A percentile compares a stretch with the other conserved stretches of the same genome.
Conservation (phyloP, 2,113 vertebrate species). For the Dipodomys merriami region DNA sequence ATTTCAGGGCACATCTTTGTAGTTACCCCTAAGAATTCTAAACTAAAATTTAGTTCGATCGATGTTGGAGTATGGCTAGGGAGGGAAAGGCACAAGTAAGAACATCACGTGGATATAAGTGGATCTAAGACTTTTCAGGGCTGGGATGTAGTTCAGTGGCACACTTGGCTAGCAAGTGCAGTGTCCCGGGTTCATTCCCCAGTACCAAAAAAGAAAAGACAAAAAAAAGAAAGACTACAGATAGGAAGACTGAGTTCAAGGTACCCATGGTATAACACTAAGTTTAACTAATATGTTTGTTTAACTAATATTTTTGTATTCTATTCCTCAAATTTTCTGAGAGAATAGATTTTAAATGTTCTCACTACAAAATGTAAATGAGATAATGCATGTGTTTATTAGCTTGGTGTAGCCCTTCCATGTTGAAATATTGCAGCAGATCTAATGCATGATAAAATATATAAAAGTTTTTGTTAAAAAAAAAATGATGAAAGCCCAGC, state of each 20-base stretch:
- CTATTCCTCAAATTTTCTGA: not conserved
- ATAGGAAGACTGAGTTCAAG: not conserved
- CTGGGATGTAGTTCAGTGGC: too few species aligned
- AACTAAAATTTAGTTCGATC: not conserved
- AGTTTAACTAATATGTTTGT: not conserved
- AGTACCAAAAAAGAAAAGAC: too few species aligned
- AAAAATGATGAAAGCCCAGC: not conserved
- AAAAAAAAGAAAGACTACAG: not conserved
- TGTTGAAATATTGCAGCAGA: not conserved
- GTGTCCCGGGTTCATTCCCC: too few species aligned
- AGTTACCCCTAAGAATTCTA: conserved; percentile 29
- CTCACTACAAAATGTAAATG: not conserved
- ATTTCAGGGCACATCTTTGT: conserved; percentile 45
- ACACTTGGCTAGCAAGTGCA: too few species aligned
- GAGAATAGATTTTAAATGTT: not conserved
- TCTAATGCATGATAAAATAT: not conserved
- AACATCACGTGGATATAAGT: not conserved
- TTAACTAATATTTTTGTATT: not conserved
- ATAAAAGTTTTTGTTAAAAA: not conserved
- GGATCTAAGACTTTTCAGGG: not conserved
- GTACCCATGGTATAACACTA: not conserved
- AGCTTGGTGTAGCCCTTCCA: not conserved
- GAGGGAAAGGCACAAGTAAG: not conserved
- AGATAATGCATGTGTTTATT: not conserved
- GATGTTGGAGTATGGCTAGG: not conserved